Base-by-base conservation (phyloP, 2,888 invertebrate species). In the Himalopsyche kuldschensis region DNA sequence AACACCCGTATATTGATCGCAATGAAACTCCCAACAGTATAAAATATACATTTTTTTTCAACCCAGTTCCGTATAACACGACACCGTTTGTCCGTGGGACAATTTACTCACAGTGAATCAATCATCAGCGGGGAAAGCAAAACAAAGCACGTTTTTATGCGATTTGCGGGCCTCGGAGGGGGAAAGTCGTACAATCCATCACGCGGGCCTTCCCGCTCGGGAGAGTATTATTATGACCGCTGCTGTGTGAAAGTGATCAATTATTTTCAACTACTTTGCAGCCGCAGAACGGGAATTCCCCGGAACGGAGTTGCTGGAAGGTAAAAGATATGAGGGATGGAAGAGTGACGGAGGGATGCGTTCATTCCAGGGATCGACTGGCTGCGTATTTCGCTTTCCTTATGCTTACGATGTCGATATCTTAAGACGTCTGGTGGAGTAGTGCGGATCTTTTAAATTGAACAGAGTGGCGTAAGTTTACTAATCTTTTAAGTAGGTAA, bases 211-310 rank as follows among this genome's bases (percentile, higher is more conserved):
- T 11, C 46, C 31, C 79, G 55, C 47, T n/a, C 17, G 75, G 46
- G 69, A 78, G 83, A 81, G 80, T 27, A 41, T 30, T 69, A 80
- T 78, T 80, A 78, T 79, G 82, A 75, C 83, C 77, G 77, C 55
- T 79, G 30, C 69, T 69, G 69, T 63, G 79, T 32, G 69, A 81
- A 81, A 75, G 78, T 83, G 83, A 83, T 83, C 83, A 83, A 83
- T 83, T 83, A 83, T 83, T 83, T 81, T 80, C 80, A 80, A 83
- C 83, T 76, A 80, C 80, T 80, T 80, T 83, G n/a, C 27, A 69
- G 24, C 55, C 55, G 10, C 69, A 69, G 27, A 69, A 69, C 30
- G 69, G 69, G 30, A 69, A 69, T 69, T 10, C 27, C 69, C 10
- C 8, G 41, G 46, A 41, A 4, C 27, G 35, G 77, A 47, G 20